These are phyloP conservation scores for Dipodomys ordii DNA, from an alignment of 2,113 vertebrate genomes.

Conservation along the genomic window DNA sequence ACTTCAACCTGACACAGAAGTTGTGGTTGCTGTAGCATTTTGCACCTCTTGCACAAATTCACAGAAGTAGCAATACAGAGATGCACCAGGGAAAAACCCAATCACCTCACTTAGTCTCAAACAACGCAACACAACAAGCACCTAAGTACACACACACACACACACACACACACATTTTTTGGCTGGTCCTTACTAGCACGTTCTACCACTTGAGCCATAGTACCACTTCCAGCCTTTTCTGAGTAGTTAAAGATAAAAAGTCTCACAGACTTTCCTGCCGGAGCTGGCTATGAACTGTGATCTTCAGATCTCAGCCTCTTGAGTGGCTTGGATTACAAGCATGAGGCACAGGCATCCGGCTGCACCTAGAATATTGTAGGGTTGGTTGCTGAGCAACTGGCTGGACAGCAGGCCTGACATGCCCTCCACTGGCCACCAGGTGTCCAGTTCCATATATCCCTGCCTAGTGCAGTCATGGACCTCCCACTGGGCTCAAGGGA, in stretches of 20 bases:
- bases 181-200: neutral
- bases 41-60: neutral
- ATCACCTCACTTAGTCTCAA: neutral
- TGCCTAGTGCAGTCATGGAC: rapidly evolving
- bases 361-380: neutral
- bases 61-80: neutral
- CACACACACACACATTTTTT: too few species aligned
- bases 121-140: neutral
- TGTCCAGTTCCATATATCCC: neutral
- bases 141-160: too few species aligned
- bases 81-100: neutral
- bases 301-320: too few species aligned
- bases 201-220: too few species aligned
- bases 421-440: neutral
- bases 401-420: neutral
- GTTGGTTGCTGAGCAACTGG: neutral
- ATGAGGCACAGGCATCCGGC: too few species aligned
- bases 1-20: neutral
- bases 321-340: too few species aligned
- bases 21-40: neutral
- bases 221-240: too few species aligned
- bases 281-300: too few species aligned
- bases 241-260: too few species aligned
- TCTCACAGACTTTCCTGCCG: too few species aligned
- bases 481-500: neutral